These are phyloP conservation scores for Coreius guichenoti DNA, from an alignment of 2,797 vertebrate species.

Conservation along the genomic window DNA sequence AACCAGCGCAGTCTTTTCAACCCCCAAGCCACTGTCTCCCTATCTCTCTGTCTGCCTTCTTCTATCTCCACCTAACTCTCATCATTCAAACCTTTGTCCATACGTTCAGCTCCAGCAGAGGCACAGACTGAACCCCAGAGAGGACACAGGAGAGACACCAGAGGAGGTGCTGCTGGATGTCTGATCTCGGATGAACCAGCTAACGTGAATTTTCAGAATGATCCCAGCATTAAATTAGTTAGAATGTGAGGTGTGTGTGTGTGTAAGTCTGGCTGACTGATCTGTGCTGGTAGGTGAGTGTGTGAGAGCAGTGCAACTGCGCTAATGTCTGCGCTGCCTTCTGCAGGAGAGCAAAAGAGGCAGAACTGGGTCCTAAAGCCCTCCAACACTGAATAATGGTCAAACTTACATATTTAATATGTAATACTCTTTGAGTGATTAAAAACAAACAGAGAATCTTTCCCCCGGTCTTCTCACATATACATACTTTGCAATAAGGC, in stretches of 20 bases:
- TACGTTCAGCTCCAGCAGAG: conserved; percentile 43
- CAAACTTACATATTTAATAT: conserved; percentile 30
- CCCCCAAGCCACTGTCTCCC: conserved; percentile 20
- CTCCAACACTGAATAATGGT: conserved; percentile 44
- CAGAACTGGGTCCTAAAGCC: conserved; percentile 90
- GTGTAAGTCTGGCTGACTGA: conserved; percentile 40
- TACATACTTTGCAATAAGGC: neutral
- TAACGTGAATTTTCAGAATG: conserved; percentile 34
- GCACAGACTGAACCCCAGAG: conserved; percentile 42
- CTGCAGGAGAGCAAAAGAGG: conserved; percentile 76
- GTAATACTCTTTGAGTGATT: neutral
- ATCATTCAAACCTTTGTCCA: conserved; percentile 59
- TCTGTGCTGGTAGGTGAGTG: conserved; percentile 61
- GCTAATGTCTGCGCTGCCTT: conserved; percentile 83
- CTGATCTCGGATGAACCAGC: conserved; percentile 13
- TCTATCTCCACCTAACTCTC: conserved; percentile 43
- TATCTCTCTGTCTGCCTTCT: conserved; percentile 36
- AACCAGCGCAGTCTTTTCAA: conserved; percentile 30
- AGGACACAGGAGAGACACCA: conserved; percentile 21
- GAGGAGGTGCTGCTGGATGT: conserved; percentile 16
- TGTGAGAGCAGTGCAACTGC: conserved; percentile 82
- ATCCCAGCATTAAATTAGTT: conserved; percentile 12
- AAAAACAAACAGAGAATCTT: neutral
- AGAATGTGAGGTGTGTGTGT: conserved; percentile 28
- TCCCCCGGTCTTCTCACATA: neutral